Base-by-base conservation (phyloP, 2,113 vertebrate species). In the Suricata suricatta region DNA sequence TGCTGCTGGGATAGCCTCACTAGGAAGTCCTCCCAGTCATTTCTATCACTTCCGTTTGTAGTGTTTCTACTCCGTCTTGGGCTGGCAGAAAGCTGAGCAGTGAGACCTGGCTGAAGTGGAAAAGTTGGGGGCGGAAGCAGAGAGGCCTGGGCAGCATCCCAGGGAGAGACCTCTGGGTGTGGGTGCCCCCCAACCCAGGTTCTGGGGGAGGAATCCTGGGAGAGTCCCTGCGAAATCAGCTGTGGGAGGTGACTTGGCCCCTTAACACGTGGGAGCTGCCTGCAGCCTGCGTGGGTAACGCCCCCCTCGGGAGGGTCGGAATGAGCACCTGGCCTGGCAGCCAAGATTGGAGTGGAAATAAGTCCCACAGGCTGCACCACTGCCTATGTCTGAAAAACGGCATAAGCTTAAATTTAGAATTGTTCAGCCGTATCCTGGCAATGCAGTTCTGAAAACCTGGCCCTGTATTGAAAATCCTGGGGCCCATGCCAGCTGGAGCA, bases 381-480 rank as follows among this genome's bases (percentile, higher is more conserved):
- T 27, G 38, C 66, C 60, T 35, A n/a, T 5, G 68, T 60, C 54
- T 21, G 71, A 85, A 80, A 72, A 63, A 63, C 52, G 1, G 63
- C n/a, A 44, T 1, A 31, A 81, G n/a, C 50, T 95, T 63, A 86
- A 71, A 82, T 64, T 87, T 93, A 83, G 86, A 96, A 4, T 12
- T 17, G 3, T 52, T 90, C 38, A 31, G 54, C 54, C 2, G 0
- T 76, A 35, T 52, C 66, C 85, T 74, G 90, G 89, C 60, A 72
- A 76, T 52, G 29, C 0, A 10, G n/a, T 68, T 91, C 77, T 71
- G 68, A 68, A 69, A 88, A 64, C 69, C 38, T 3, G 2, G 63
- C 52, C 69, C 7, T 92, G 63, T 50, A 0, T 80, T 74, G 44
- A 52, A 88, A 91, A 93, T 17, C 29, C 76, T 2, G 3, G 31